Conservation (phyloP, 2,888 invertebrate genomes). For the Xylocampa areola region DNA sequence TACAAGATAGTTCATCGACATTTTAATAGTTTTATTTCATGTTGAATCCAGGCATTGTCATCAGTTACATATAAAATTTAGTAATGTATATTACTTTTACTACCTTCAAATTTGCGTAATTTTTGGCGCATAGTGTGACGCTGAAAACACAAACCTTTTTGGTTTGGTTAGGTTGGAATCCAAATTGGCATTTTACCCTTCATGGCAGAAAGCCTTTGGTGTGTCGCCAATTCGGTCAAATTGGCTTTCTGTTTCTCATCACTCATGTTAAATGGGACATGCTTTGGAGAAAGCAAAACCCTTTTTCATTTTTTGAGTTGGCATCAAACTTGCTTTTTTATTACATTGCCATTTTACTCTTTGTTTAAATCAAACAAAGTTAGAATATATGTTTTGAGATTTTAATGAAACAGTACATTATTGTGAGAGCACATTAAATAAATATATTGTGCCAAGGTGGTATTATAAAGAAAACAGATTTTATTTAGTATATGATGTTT, state of each 20-base stretch:
- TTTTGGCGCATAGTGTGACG: conserved; percentile 8
- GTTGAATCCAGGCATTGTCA: conserved; percentile 10
- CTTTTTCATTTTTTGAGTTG: conserved; percentile 11
- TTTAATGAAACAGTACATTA: too few species aligned
- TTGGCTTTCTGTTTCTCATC: neutral
- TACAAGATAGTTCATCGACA: conserved; percentile 49
- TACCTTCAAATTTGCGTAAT: conserved; percentile 5
- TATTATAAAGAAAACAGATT: too few species aligned
- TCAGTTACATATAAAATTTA: neutral
- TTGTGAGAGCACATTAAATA: too few species aligned
- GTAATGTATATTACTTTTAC: neutral
- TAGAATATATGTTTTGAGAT: too few species aligned
- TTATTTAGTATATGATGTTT: too few species aligned
- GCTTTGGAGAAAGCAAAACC: conserved; percentile 11
- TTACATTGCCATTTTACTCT: too few species aligned
- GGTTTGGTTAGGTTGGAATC: conserved; percentile 29
- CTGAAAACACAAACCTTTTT: conserved; percentile 4
- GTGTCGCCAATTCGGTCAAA: conserved; percentile 36
- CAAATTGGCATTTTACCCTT: conserved; percentile 39
- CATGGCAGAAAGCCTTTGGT: conserved; percentile 26
- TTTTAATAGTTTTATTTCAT: conserved; percentile 37
- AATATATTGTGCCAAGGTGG: too few species aligned
- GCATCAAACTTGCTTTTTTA: too few species aligned
- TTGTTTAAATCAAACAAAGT: too few species aligned
- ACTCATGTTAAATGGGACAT: neutral